Evolutionary conservation across 2,888 invertebrate genomes (phyloP).

Genomic region (Heliconius sara): DNA sequence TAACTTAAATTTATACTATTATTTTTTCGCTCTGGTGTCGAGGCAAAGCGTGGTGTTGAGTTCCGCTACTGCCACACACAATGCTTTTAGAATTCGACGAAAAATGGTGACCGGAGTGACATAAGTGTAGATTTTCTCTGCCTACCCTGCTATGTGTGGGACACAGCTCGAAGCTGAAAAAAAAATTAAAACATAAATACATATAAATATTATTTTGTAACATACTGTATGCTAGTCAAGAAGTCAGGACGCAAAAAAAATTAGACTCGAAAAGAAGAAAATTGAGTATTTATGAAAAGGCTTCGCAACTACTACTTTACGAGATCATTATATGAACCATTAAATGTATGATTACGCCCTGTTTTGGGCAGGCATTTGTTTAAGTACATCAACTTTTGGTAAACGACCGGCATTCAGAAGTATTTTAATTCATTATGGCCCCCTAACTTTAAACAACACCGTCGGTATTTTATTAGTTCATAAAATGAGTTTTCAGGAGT

Average conservation of each 20-base stretch:
- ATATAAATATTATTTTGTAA: too few relatives aligned
- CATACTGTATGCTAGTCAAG: too few relatives aligned
- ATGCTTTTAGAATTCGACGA: too few relatives aligned
- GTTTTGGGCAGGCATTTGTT: conserved; percentile 76
- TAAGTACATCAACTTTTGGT: conserved; percentile 78
- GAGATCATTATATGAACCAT: conserved; percentile 79
- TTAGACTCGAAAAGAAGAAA: conserved; percentile 56
- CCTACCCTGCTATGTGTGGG: too few relatives aligned
- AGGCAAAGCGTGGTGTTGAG: too few relatives aligned
- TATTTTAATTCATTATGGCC: conserved; percentile 70
- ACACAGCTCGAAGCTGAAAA: too few relatives aligned
- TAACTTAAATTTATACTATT: too few relatives aligned
- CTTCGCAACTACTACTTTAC: conserved; percentile 77
- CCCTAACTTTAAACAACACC: conserved; percentile 65
- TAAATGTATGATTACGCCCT: conserved; percentile 72
- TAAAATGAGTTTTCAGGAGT: conserved; percentile 59
- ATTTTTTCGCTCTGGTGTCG: too few relatives aligned
- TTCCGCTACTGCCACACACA: too few relatives aligned
- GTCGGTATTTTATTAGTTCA: conserved; percentile 69
- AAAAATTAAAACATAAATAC: too few relatives aligned
- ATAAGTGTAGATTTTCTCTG: too few relatives aligned
- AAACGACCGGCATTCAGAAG: conserved; percentile 71
- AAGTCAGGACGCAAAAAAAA: conserved; percentile 21
- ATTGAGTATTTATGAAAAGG: conserved; percentile 75
- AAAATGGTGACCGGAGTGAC: too few relatives aligned